Base-by-base conservation (phyloP, 2,888 invertebrate genomes). In the Lordiphosa fenestrarum region DNA sequence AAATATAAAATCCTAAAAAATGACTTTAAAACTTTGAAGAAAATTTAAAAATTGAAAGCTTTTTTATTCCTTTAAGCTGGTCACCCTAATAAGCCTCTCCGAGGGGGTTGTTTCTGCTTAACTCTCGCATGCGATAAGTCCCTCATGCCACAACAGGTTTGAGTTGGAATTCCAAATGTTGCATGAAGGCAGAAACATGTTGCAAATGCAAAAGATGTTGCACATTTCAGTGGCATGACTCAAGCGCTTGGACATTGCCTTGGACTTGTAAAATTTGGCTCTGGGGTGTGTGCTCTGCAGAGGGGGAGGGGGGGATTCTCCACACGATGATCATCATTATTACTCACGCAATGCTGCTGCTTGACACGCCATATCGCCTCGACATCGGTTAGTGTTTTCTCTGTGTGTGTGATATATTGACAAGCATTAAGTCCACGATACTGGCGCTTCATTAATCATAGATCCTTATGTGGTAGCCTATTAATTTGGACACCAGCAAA, bases 361-460 rank as follows among this genome's bases (percentile, higher is more conserved):
- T 25, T 25, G 56, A 56, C 73, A 73, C 62, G 62, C 76, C 62
- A 53, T 40, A 50, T 42, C 41, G 39, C 6, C 23, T 36, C 37
- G 40, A 25, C 4, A 38, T 41, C 30, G 48, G 35, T 42, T 61
- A 69, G 80, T 69, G 80, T 71, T 61, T 44, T 64, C 49, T 35
- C 25, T 66, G 68, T 83, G 80, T 35, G 35, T 66, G 68, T 83
- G 80, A 80, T 81, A 75, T 74, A 80, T 80, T 81, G 80, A 80
- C 75, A 73, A 30, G 77, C 80, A 80, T 80, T 80, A 81, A 73
- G 61, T 46, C 53, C 15, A 66, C 77, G 61, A 61, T 77, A 54
- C 65, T 51, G 53, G 69, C 33, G 67, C 47, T 48, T 75, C 81
- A 80, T 80, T 80, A 80, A 80, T 80, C 84, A 80, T 77, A 83